phyloP scores from a whole-genome alignment of 2,888 invertebrate genomes.

The Hypena proboscidalis region DNA sequence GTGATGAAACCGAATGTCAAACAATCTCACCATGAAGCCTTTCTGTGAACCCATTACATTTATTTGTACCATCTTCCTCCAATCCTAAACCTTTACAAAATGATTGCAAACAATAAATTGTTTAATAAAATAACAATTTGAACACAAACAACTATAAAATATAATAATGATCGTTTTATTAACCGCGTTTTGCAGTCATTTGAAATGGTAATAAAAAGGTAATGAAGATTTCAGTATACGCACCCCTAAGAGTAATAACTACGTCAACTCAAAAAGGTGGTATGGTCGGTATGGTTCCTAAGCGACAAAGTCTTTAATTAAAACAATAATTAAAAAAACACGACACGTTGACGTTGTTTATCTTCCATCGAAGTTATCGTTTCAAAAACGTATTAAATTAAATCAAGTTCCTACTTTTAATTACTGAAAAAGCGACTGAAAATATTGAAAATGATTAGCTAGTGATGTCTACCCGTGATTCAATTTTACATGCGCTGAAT shows the following conservation, averaged over 20 bases:
- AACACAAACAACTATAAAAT: conserved; percentile 22
- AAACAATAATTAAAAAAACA: not conserved
- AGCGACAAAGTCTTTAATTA: no score
- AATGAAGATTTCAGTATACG: conserved; percentile 43
- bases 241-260: conserved; percentile 16
- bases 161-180: conserved; percentile 29
- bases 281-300: no score
- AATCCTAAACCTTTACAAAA: conserved; percentile 3
- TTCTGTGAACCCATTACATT: no score
- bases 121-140: conserved; percentile 16
- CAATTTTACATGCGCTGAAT: no score
- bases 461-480: no score
- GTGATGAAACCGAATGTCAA: no score
- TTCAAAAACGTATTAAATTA: no score
- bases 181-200: conserved; percentile 26
- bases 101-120: conserved; percentile 19
- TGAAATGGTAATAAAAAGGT: conserved; percentile 41
- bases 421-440: no score
- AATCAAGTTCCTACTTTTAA: no score
- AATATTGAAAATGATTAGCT: no score
- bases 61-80: not conserved
- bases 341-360: conserved; percentile 1
- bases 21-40: no score
- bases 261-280: conserved; percentile 10
- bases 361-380: no score